These are phyloP conservation scores for Phainopepla nitens DNA, from an alignment of 2,113 vertebrate species.

Conservation along the genomic window DNA sequence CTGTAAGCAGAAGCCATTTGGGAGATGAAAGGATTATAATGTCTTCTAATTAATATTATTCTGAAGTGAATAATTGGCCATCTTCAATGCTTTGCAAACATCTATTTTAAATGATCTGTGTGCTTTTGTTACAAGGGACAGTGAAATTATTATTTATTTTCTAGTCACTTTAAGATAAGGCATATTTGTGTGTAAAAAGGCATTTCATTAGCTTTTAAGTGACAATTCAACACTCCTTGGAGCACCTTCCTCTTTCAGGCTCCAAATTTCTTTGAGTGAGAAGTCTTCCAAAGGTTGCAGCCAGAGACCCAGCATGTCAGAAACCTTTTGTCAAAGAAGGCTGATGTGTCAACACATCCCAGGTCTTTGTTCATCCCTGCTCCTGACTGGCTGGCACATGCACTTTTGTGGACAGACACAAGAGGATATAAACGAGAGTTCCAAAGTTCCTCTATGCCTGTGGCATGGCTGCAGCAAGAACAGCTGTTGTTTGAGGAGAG, in stretches of 20 bases:
- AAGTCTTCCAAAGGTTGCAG: not conserved
- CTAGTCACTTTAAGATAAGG: not conserved
- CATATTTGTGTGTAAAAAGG: not conserved
- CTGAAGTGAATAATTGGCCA: constrained; percentile 10
- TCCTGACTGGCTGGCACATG: not conserved
- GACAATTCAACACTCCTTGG: not conserved
- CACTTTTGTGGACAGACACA: not conserved
- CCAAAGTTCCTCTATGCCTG: not conserved
- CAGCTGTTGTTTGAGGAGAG: not conserved
- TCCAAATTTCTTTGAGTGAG: not conserved
- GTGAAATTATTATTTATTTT: not conserved
- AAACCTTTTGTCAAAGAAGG: not conserved
- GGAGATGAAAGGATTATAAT: constrained; percentile 4
- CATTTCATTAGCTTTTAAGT: not conserved
- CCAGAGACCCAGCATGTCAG: not conserved
- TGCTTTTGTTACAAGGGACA: not conserved
- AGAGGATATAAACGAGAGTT: not conserved
- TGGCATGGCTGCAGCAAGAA: not conserved
- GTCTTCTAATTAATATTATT: constrained; percentile 20
- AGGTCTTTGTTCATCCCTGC: not conserved
- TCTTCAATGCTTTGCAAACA: not conserved
- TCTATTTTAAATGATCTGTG: not conserved
- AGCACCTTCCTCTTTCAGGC: not conserved
- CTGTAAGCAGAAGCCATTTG: not conserved
- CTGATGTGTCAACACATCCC: not conserved